A percentile compares a stretch with the other conserved stretches of the same genome.
Evolutionary conservation across 2,797 vertebrate genomes (phyloP).

Genomic region (Chelon labrosus): DNA sequence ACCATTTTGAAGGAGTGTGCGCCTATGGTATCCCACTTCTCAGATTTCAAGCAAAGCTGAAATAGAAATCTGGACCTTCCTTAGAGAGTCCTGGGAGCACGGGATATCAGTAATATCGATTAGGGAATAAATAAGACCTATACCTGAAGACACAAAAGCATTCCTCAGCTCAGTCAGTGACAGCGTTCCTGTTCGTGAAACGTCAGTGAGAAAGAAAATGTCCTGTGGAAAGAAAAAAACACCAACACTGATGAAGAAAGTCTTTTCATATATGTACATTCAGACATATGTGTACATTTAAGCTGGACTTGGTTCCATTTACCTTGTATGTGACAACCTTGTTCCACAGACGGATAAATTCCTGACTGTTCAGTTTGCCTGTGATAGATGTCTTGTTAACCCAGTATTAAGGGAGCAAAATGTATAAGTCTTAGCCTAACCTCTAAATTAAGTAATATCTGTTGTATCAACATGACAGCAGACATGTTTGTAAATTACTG

Average conservation of each 20-base stretch:
- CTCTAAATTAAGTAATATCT: not conserved
- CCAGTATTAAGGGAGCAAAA: slow-evolving; percentile 41
- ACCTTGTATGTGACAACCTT: slow-evolving; percentile 73
- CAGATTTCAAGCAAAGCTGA: too few species aligned
- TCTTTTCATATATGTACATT: not conserved
- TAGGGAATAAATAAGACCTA: not conserved
- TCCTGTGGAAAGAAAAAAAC: slow-evolving; percentile 54
- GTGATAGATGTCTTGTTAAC: slow-evolving; percentile 70
- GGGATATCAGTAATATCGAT: not conserved
- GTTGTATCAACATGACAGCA: too few species aligned
- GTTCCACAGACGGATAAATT: slow-evolving; percentile 74
- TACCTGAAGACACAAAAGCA: slow-evolving; percentile 70
- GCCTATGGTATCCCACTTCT: too few species aligned
- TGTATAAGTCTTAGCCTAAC: not conserved
- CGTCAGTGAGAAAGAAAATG: slow-evolving; percentile 72
- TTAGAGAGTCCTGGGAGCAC: too few species aligned
- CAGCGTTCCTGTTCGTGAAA: slow-evolving; percentile 67
- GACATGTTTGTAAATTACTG: too few species aligned
- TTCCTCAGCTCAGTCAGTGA: slow-evolving; percentile 74
- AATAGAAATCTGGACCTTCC: too few species aligned
- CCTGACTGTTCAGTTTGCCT: slow-evolving; percentile 70
- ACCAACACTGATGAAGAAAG: not conserved
- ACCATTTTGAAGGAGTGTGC: too few species aligned
- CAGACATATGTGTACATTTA: not conserved
- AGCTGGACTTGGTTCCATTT: not conserved